Conservation (phyloP, 2,888 invertebrate genomes). For the Heliconius aoede region DNA sequence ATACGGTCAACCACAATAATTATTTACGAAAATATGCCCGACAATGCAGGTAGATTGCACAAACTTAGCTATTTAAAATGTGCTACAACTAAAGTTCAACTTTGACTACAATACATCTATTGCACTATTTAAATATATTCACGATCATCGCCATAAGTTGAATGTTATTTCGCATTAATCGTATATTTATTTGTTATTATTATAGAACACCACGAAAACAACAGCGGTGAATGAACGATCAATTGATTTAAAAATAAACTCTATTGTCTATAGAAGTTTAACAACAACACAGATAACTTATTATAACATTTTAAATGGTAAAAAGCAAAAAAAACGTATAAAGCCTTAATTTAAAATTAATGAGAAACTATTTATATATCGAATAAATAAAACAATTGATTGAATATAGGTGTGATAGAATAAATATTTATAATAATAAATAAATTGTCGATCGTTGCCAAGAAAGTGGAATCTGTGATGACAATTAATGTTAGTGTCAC, state of each 20-base stretch:
- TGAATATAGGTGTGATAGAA: background rate
- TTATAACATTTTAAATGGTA: slow-evolving; percentile 1
- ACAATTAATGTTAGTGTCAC: slow-evolving; percentile 31
- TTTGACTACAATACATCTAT: slow-evolving; percentile 64
- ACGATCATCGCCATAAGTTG: slow-evolving; percentile 65
- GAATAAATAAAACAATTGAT: background rate
- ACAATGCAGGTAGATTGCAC: slow-evolving; percentile 79
- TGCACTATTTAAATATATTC: slow-evolving; percentile 73
- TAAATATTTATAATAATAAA: background rate
- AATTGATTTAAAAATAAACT: slow-evolving; percentile 73
- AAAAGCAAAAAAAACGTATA: background rate
- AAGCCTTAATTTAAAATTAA: background rate
- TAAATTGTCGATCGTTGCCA: background rate
- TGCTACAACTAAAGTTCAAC: slow-evolving; percentile 61
- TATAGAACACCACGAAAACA: slow-evolving; percentile 82
- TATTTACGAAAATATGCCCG: slow-evolving; percentile 76
- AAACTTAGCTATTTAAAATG: slow-evolving; percentile 67
- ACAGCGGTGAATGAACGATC: slow-evolving; percentile 84
- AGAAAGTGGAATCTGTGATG: background rate
- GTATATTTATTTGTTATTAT: slow-evolving; percentile 78
- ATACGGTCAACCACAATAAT: slow-evolving; percentile 67
- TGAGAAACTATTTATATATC: background rate
- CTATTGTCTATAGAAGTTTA: slow-evolving; percentile 65
- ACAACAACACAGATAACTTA: slow-evolving; percentile 59
- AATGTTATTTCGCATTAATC: slow-evolving; percentile 68